A percentile compares a stretch with the other conserved stretches of the same genome.
Evolutionary conservation across 2,797 vertebrate genomes (phyloP).

Genomic region (Aratinga solstitialis): DNA sequence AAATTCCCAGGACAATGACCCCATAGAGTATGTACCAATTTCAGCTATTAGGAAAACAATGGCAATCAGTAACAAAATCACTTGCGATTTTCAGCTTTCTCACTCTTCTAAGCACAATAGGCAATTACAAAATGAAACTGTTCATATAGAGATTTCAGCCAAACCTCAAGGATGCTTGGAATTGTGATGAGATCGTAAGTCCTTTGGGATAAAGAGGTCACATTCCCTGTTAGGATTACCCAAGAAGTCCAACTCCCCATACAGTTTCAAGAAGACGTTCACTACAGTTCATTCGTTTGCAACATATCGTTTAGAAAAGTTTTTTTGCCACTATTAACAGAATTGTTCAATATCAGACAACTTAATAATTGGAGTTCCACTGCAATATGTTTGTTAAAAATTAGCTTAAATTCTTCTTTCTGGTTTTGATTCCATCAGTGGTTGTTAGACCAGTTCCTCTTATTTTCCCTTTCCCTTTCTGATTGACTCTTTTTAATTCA

Average conservation of each 20-base stretch:
- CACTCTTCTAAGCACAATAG: neutral
- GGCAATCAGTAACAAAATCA: neutral
- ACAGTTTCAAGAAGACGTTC: neutral
- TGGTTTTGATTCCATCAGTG: neutral
- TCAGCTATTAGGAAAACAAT: neutral
- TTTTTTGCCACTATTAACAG: neutral
- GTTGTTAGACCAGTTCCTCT: neutral
- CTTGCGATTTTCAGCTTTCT: neutral
- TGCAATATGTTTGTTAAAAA: neutral
- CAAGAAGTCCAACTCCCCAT: neutral
- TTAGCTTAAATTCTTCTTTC: neutral
- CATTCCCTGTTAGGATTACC: neutral
- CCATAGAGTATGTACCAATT: neutral
- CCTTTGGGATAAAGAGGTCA: neutral
- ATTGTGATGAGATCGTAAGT: neutral
- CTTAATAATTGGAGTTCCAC: neutral
- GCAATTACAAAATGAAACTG: neutral
- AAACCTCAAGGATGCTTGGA: neutral
- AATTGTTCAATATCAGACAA: neutral
- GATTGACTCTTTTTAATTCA: neutral
- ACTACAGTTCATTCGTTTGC: neutral
- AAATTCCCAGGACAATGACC: neutral
- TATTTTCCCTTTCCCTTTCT: neutral
- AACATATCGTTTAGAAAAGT: neutral
- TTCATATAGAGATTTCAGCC: neutral